Percentiles rank a stretch among this genome's conserved stretches.
Conservation (phyloP, 2,113 vertebrate genomes). For the Corvus hawaiiensis region DNA sequence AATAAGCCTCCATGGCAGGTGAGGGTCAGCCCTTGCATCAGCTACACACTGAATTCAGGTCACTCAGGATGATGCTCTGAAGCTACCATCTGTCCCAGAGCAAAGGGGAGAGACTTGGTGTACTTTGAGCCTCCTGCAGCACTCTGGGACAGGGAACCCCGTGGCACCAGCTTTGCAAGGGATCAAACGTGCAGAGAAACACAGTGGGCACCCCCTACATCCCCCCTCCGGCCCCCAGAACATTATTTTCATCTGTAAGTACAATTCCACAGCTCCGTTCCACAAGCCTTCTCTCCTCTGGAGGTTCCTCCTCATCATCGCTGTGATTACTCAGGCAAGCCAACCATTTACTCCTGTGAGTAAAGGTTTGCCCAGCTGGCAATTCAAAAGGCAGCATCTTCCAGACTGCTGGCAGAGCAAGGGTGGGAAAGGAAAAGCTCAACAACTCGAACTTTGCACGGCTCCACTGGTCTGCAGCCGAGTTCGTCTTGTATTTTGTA, state of each 20-base stretch:
- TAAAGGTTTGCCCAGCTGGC: not conserved
- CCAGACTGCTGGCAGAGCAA: not conserved
- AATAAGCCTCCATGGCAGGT: not conserved
- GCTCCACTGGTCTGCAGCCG: not conserved
- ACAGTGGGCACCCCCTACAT: accelerated
- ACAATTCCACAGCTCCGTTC: not conserved
- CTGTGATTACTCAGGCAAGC: not conserved
- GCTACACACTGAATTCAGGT: not conserved
- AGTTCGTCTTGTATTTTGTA: not conserved
- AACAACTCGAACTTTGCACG: not conserved
- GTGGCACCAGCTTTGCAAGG: not conserved
- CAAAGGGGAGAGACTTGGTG: not conserved
- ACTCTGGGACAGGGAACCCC: not conserved
- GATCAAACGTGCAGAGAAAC: not conserved
- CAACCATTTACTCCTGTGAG: not conserved
- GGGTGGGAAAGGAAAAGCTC: not conserved
- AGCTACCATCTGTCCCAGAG: not conserved
- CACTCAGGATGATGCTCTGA: not conserved
- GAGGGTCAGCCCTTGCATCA: not conserved
- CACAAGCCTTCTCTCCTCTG: not conserved
- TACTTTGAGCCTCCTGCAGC: not conserved
- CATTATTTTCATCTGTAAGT: not conserved
- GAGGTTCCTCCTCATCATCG: not conserved
- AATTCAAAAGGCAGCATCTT: not conserved
- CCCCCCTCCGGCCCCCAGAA: not conserved